These are phyloP conservation scores for Drosophila biarmipes DNA, from an alignment of 1,140 invertebrate genomes.

Conservation along the genomic window DNA sequence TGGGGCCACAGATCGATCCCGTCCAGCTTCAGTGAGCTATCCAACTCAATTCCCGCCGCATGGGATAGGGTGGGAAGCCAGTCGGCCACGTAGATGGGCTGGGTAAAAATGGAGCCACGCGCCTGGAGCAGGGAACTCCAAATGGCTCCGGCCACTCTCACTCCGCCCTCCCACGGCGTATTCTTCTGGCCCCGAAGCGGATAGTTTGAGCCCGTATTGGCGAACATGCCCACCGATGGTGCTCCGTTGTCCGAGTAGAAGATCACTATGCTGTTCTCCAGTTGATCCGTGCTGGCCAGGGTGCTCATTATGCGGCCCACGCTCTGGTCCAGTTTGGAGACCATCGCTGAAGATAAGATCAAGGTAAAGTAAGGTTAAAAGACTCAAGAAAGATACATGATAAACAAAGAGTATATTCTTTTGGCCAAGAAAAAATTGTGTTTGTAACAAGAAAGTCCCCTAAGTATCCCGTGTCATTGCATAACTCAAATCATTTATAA, in stretches of 20 bases:
- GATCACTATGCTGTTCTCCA: slow-evolving; percentile 90
- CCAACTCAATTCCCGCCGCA: slow-evolving; percentile 84
- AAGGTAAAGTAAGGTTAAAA: neutral
- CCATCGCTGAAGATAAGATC: slow-evolving; percentile 88
- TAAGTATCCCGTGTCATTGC: no score
- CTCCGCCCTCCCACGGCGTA: slow-evolving; percentile 94
- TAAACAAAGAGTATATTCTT: no score
- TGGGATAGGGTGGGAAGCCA: slow-evolving; percentile 93
- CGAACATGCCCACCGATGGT: slow-evolving; percentile 88
- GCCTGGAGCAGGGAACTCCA: slow-evolving; percentile 89
- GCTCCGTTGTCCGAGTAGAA: slow-evolving; percentile 92
- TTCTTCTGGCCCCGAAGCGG: slow-evolving; percentile 93
- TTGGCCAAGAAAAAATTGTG: no score
- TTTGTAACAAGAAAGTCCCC: no score
- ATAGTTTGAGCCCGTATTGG: slow-evolving; percentile 94
- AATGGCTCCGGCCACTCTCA: slow-evolving; percentile 90
- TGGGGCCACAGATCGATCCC: slow-evolving; percentile 90
- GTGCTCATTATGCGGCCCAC: slow-evolving; percentile 91
- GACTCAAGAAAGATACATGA: no score
- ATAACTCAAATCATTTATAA: no score
- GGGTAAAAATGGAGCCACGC: slow-evolving; percentile 87
- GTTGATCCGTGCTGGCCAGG: slow-evolving; percentile 88
- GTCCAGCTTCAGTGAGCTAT: slow-evolving; percentile 85
- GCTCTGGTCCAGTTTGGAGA: slow-evolving; percentile 94
- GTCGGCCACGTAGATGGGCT: slow-evolving; percentile 93